These are phyloP conservation scores for Phymorhynchus buccinoides DNA, from an alignment of 1,140 invertebrate genomes.

Conservation along the genomic window DNA sequence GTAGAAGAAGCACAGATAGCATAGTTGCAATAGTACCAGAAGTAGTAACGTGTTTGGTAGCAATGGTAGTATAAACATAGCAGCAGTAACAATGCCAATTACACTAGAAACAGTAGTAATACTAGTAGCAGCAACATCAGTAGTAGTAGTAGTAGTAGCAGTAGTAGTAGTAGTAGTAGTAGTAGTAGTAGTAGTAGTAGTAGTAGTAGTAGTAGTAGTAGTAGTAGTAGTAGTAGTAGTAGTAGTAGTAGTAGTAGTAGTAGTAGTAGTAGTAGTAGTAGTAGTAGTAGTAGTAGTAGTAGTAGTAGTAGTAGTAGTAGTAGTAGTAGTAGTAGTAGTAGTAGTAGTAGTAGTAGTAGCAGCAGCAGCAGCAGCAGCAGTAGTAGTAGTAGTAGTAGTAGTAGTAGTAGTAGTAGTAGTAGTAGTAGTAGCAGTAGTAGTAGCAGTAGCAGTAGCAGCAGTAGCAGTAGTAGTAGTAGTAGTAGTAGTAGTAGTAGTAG, in stretches of 20 bases:
- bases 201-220: constrained; percentile 18
- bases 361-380: background rate
- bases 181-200: constrained; percentile 6
- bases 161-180: background rate
- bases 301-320: constrained; percentile 13
- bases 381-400: background rate
- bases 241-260: constrained; percentile 15
- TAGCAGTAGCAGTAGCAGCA: constrained; percentile 12
- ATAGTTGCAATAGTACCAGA: no score
- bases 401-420: background rate
- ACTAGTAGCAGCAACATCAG: no score
- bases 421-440: background rate
- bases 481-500: constrained; percentile 35
- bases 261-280: constrained; percentile 1
- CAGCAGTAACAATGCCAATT: background rate
- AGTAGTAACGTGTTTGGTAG: background rate
- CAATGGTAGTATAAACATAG: background rate
- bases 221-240: constrained; percentile 12
- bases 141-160: no score
- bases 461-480: constrained; percentile 19
- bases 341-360: constrained; percentile 14
- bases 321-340: constrained; percentile 19
- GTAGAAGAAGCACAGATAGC: no score
- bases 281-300: constrained; percentile 23
- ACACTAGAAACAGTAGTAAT: no score